A percentile compares a stretch with the other conserved stretches of the same genome.
phyloP scores from a whole-genome alignment of 1,140 invertebrate genomes.

The Sipha flava region DNA sequence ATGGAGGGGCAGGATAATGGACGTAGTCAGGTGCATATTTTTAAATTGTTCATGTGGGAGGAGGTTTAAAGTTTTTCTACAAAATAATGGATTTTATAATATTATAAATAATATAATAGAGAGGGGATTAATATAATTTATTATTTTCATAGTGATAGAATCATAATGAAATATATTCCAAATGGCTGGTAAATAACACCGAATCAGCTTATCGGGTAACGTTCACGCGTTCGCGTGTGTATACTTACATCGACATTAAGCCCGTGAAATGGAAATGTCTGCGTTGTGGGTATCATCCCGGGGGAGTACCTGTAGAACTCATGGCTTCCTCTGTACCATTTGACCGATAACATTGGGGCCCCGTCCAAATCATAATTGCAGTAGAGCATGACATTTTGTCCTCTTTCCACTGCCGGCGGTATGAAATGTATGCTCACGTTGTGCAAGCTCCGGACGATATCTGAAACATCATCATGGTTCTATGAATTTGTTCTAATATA shows the following conservation, averaged over 20 bases:
- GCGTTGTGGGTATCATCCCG: constrained; percentile 56
- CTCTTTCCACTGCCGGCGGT: constrained; percentile 60
- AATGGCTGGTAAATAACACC: neutral
- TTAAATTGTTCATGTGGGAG: too few species aligned
- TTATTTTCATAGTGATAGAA: too few species aligned
- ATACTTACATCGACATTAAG: constrained; percentile 68
- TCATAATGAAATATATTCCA: neutral
- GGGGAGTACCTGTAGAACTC: constrained; percentile 73
- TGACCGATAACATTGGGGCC: constrained; percentile 66
- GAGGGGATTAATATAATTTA: too few species aligned
- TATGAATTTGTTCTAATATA: too few species aligned
- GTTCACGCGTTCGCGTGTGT: too few species aligned
- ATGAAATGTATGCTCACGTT: constrained; percentile 33
- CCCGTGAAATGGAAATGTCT: constrained; percentile 56
- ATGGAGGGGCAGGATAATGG: too few species aligned
- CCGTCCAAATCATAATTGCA: constrained; percentile 73
- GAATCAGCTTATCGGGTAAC: neutral
- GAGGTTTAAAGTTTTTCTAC: too few species aligned
- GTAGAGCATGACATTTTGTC: constrained; percentile 59
- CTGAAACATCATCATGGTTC: constrained; percentile 9
- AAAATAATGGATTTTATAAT: too few species aligned
- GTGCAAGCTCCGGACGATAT: neutral
- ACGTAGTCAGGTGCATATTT: too few species aligned
- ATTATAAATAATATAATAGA: too few species aligned
- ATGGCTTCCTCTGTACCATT: constrained; percentile 68